phyloP scores from a whole-genome alignment of 1,140 invertebrate genomes.

The Acyrthosiphon pisum region DNA sequence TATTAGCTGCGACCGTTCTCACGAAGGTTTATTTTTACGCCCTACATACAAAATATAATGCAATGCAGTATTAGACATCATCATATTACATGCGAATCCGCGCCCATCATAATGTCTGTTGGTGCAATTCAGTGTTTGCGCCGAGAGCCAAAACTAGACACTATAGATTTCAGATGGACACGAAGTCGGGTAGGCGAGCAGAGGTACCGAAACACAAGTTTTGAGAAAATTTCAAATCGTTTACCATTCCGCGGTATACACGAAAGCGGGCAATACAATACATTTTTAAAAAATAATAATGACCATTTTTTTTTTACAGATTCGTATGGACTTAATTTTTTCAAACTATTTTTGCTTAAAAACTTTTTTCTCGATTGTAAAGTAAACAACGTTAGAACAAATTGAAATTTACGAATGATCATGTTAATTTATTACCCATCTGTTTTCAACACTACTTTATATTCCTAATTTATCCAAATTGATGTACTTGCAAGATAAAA shows the following conservation, averaged over 20 bases:
- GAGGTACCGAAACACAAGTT: neutral
- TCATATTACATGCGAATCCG: neutral
- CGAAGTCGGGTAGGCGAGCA: no score
- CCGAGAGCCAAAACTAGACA: neutral
- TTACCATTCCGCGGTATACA: neutral
- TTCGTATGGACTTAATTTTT: no score
- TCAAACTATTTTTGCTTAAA: no score
- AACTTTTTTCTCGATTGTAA: no score
- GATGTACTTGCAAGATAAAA: neutral
- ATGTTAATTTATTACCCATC: no score
- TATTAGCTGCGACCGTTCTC: neutral
- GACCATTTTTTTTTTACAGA: no score
- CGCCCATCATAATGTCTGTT: no score
- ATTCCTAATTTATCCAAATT: neutral
- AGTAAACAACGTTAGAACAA: no score
- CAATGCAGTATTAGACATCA: neutral
- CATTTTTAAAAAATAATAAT: no score
- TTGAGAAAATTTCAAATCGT: neutral
- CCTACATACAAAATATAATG: neutral
- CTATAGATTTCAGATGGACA: neutral
- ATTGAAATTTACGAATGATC: no score
- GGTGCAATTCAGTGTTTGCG: neutral
- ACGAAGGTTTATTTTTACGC: conserved; percentile 7
- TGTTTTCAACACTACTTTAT: no score
- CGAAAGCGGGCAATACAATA: neutral